A percentile compares a stretch with the other conserved stretches of the same genome.
phyloP scores from a whole-genome alignment of 2,888 invertebrate species.

The Brassicogethes aeneus region DNA sequence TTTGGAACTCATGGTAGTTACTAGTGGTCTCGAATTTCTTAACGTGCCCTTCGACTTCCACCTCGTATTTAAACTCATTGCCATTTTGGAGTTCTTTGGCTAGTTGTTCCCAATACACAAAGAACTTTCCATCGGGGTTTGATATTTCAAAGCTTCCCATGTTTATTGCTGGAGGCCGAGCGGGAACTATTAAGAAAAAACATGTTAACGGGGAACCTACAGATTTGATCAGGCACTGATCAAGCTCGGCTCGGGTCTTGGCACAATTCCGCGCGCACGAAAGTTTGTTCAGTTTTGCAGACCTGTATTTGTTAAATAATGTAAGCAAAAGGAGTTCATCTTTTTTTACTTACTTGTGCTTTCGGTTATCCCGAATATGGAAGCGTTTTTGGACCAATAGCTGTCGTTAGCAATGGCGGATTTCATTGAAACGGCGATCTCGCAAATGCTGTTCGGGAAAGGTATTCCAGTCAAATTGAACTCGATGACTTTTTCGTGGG shows the following conservation, averaged over 20 bases:
- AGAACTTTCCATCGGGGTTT: constrained; percentile 52
- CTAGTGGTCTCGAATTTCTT: neutral
- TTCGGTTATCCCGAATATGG: constrained; percentile 51
- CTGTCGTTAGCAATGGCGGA: constrained; percentile 47
- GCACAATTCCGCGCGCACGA: too few species aligned
- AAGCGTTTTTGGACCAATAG: constrained; percentile 63
- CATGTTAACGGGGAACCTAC: too few species aligned
- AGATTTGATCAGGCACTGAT: too few species aligned
- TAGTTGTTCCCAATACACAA: constrained; percentile 73
- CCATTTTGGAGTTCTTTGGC: constrained; percentile 62
- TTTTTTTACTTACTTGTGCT: constrained; percentile 35
- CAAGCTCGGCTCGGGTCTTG: too few species aligned
- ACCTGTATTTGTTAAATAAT: too few species aligned
- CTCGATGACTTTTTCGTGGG: constrained; percentile 13
- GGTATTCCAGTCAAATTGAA: constrained; percentile 48
- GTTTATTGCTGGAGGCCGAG: constrained; percentile 58
- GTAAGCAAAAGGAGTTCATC: too few species aligned
- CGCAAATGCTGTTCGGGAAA: constrained; percentile 61
- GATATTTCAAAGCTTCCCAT: constrained; percentile 62
- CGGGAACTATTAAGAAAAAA: constrained; percentile 45
- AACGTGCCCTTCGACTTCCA: too few species aligned
- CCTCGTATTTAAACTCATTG: constrained; percentile 60
- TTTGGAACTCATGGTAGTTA: neutral
- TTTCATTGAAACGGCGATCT: constrained; percentile 60
- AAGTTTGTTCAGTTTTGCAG: too few species aligned